Conservation (phyloP, 2,888 invertebrate species). For the Junonia oenone region DNA sequence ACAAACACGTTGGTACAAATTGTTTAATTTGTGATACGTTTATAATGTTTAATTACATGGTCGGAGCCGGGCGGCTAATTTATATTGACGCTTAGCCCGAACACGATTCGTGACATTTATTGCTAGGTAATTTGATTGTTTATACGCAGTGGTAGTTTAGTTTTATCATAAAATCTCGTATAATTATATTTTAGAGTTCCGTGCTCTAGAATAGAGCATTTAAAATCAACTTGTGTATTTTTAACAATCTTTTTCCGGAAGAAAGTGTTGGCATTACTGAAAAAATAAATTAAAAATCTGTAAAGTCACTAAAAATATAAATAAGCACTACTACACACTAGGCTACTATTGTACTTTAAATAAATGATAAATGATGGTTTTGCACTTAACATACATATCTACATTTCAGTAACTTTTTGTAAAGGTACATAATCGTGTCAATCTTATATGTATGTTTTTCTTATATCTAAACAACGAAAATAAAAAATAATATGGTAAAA, state of each 20-base stretch:
- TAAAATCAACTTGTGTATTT: too few relatives aligned
- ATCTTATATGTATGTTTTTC: not conserved
- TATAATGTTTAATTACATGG: slow-evolving; percentile 62
- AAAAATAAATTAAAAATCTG: too few relatives aligned
- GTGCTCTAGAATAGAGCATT: not conserved
- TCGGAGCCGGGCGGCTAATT: slow-evolving; percentile 50
- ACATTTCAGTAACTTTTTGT: too few relatives aligned
- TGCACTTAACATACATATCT: too few relatives aligned
- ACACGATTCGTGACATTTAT: slow-evolving; percentile 47
- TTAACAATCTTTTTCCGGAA: too few relatives aligned
- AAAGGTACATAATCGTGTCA: too few relatives aligned
- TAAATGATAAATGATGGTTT: too few relatives aligned
- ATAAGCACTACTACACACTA: too few relatives aligned
- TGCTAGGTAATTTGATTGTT: slow-evolving; percentile 45
- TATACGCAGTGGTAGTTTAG: slow-evolving; percentile 14
- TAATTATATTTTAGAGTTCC: not conserved
- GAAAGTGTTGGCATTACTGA: too few relatives aligned
- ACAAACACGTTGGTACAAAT: slow-evolving; percentile 69
- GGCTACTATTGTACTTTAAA: too few relatives aligned
- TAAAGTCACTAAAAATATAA: too few relatives aligned
- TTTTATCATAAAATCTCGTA: slow-evolving; percentile 3
- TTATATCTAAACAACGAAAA: not conserved
- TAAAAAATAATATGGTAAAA: not conserved
- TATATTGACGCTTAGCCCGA: slow-evolving; percentile 42
- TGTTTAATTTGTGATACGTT: slow-evolving; percentile 71